Evolutionary conservation across 2,797 vertebrate genomes (phyloP), one percentile per base, ranked within the genome.

Genomic region (Pseudochirops cupreus): DNA sequence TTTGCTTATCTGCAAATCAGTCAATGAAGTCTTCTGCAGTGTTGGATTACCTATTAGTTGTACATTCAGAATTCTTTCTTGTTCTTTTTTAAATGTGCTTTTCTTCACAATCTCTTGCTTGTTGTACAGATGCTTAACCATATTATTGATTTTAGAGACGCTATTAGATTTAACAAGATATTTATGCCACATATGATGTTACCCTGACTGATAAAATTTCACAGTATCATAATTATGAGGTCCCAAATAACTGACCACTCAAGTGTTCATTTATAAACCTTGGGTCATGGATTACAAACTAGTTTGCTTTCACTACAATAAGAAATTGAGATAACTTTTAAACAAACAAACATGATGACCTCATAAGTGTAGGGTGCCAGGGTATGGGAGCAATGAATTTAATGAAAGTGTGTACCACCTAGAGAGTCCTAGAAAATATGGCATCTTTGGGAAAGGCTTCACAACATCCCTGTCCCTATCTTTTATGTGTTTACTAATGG

Each of bases 31-130:
- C 4, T 92, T 67, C 6, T 39, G 53, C 16, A 54, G 39, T 21
- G 4, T 59, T 93, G 33, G 21, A 56, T 92, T 56, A 93, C 50
- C 95, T 95, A 50, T 62, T 29, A 90, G 13, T 56, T 95, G 46
- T 31, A 93, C 46, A 67, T 46, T 52, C 4, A 54, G 52, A 29
- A 91, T 1, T 26, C 18, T 82, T 82, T 46, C 39, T 46, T 53
- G 58, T 50, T 10, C 56, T 56, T 92, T 56, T 92, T 87, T 13
- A 16, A 56, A 24, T 39, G 0, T 26, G 28, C 9, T 92, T 39
- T 94, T 55, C 67, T n/a, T 93, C 10, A 59, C 50, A 53, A 59
- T 59, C 2, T 91, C 53, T 93, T 67, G 94, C 92, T 96, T 18
- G 90, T 0, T 89, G 10, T 89, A 11, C 0, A 92, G n/a, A 9